Evolutionary conservation across 1,140 invertebrate genomes (phyloP), one percentile per base, ranked within the genome.

Genomic region (Pseudomyrmex flavicornis): DNA sequence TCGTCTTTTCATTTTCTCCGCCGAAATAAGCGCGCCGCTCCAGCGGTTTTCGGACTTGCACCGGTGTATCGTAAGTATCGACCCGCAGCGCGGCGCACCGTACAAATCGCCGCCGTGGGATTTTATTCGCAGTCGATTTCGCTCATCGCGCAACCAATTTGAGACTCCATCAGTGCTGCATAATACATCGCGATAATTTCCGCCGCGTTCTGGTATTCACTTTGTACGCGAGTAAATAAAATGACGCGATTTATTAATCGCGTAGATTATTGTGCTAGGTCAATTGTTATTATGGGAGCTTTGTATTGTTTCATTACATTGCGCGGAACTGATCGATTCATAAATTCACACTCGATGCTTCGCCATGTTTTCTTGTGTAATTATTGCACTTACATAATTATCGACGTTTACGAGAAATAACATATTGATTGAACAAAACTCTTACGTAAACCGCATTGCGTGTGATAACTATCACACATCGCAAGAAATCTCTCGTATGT

Each of bases 141-240:
- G 54, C 59, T 44, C 50, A 12, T 15, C 62, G 12, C n/a, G 65
- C 12, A 58, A 80, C 76, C 52, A 70, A 79, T 79, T 79, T 26
- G 54, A 80, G 59, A 72, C 44, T 59, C 54, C 44, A 56, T 80
- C 46, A 66, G 70, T 72, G 20, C 46, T 72, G 66, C 76, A 80
- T 80, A 80, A 80, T 61, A 22, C 54, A 80, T 59, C 65, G 20
- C 56, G 76, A 80, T 80, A 46, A 80, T 80, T 70, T 48, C 76
- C 54, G n/a, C 12, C 26, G 54, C 76, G 44, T 22, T 13, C 12
- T 35, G 52, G 3, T 15, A n/a, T n/a, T 22, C 75, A 54, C 15
- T 70, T 70, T 59, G 59, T 59, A 15, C n/a, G 12, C 20, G n/a
- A 48, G 15, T 66, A 72, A 72, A 70, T 15, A 13, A 5, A 59